phyloP scores from a whole-genome alignment of 1,140 invertebrate genomes.

The Drosophila sp. region DNA sequence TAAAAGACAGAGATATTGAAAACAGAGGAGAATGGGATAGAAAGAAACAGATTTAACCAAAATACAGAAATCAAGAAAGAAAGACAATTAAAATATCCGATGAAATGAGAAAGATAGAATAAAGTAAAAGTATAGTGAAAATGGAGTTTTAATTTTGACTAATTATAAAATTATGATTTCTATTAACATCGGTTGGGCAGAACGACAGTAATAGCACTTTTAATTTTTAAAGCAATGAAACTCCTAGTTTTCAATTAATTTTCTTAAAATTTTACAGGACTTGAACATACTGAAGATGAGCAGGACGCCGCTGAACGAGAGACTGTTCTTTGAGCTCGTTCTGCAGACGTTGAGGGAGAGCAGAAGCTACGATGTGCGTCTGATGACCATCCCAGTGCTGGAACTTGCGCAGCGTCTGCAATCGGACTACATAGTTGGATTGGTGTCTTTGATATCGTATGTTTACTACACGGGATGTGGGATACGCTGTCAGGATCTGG shows the following conservation, averaged over 20 bases:
- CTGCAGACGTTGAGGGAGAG: constrained; percentile 44
- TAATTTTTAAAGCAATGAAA: too few species aligned
- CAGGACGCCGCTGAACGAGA: constrained; percentile 26
- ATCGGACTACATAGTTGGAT: constrained; percentile 38
- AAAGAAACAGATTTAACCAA: too few species aligned
- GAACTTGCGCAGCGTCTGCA: constrained; percentile 46
- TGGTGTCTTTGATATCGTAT: constrained; percentile 42
- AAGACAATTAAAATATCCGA: too few species aligned
- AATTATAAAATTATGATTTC: too few species aligned
- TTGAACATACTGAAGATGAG: constrained; percentile 39
- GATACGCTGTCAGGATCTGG: constrained; percentile 28
- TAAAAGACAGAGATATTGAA: not conserved
- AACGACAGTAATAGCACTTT: too few species aligned
- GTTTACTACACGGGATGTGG: constrained; percentile 38
- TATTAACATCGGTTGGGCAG: too few species aligned
- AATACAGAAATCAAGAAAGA: too few species aligned
- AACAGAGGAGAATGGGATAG: too few species aligned
- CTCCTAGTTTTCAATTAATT: not conserved
- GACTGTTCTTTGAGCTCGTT: constrained; percentile 59
- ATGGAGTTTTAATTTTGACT: too few species aligned
- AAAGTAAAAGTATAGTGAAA: too few species aligned
- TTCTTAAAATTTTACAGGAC: constrained; percentile 18
- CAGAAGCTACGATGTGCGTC: constrained; percentile 48
- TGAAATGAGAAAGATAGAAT: too few species aligned
- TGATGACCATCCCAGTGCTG: constrained; percentile 45